A percentile compares a stretch with the other conserved stretches of the same genome.
These are phyloP conservation scores for Caenorhabditis sp. DNA, from an alignment of 2,888 invertebrate genomes.

Conservation along the genomic window DNA sequence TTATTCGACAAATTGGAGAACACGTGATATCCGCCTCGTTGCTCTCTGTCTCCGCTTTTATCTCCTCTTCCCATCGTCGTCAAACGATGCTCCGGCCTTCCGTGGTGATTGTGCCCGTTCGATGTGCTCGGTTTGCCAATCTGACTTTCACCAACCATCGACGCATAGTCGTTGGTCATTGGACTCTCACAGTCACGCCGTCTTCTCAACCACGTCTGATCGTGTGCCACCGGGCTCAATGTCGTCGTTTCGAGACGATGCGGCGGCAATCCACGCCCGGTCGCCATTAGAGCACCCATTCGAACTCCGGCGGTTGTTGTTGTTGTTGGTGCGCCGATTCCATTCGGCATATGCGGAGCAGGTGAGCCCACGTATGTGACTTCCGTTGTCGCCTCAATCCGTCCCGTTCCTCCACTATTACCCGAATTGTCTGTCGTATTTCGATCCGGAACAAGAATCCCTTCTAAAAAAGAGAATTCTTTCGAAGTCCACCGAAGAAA, in stretches of 20 bases:
- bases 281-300: background rate
- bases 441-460: constrained; percentile 14
- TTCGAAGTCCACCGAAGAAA: too few relatives aligned
- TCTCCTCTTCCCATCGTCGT: background rate
- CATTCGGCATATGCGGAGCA: constrained; percentile 29
- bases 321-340: background rate
- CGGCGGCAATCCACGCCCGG: constrained; percentile 15
- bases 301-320: background rate
- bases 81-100: background rate
- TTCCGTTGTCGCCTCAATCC: constrained; percentile 48
- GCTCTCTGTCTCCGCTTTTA: background rate
- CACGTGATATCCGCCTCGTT: constrained; percentile 18
- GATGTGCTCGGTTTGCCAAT: constrained; percentile 14
- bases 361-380: constrained; percentile 55
- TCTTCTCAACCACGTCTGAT: constrained; percentile 54
- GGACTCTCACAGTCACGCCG: constrained; percentile 56
- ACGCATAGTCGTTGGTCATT: constrained; percentile 65
- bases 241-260: constrained; percentile 44
- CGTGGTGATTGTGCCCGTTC: background rate
- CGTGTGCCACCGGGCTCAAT: constrained; percentile 42
- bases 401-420: constrained; percentile 36
- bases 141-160: constrained; percentile 59
- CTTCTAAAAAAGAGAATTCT: constrained; percentile 23
- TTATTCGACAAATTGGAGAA: constrained; percentile 10
- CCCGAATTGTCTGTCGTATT: constrained; percentile 39